phyloP scores from a whole-genome alignment of 2,888 invertebrate species.

The Linnaemya vulpina region DNA sequence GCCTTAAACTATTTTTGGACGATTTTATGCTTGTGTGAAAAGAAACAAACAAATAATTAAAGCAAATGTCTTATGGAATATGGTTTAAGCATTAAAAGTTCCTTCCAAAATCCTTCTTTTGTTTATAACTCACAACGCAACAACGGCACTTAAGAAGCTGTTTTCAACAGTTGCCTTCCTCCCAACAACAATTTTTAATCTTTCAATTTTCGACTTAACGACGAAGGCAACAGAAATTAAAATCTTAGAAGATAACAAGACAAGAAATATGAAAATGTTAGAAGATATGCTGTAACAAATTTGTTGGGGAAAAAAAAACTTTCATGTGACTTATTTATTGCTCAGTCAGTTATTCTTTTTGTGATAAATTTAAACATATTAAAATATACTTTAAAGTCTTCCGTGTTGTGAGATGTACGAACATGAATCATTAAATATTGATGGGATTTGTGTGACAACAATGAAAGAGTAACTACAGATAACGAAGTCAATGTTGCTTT shows the following conservation, averaged over 20 bases:
- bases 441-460: background rate
- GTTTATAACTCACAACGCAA: conserved; percentile 3
- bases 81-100: background rate
- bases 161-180: background rate
- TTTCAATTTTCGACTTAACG: conserved; percentile 17
- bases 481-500: background rate
- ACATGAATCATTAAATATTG: conserved; percentile 31
- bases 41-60: background rate
- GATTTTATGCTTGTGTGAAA: background rate
- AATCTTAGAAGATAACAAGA: conserved; percentile 20
- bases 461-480: background rate
- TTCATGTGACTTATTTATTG: conserved; percentile 3
- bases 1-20: background rate
- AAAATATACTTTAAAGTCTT: background rate
- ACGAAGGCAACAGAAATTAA: background rate
- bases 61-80: conserved; percentile 5
- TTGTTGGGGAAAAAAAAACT: conserved; percentile 16
- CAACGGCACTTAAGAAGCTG: background rate
- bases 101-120: conserved; percentile 4
- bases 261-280: conserved; percentile 5
- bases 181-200: background rate
- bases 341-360: background rate
- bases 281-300: conserved; percentile 20
- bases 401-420: background rate
- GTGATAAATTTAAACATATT: conserved; percentile 6